phyloP scores from a whole-genome alignment of 2,888 invertebrate species.

The Cryptocephalus moraei region DNA sequence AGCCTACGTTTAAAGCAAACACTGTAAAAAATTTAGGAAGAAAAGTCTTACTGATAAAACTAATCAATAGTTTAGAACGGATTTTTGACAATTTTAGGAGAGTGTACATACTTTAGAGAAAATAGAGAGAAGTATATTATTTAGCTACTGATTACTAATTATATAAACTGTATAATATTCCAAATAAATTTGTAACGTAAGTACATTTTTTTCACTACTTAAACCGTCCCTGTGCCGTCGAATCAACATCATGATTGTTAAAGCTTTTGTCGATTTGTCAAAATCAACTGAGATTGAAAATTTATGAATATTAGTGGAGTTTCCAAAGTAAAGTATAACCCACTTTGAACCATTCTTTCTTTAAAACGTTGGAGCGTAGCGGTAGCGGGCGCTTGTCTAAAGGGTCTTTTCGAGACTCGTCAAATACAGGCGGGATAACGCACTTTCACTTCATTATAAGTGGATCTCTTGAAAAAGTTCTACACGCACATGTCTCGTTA shows the following conservation, averaged over 20 bases:
- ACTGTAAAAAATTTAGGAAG: too few relatives aligned
- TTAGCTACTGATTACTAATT: too few relatives aligned
- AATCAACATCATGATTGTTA: not conserved
- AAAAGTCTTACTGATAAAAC: too few relatives aligned
- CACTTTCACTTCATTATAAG: conserved; percentile 16
- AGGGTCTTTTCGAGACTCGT: conserved; percentile 17
- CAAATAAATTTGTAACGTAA: too few relatives aligned
- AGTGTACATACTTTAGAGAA: too few relatives aligned
- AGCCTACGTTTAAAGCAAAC: too few relatives aligned
- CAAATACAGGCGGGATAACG: conserved; percentile 16
- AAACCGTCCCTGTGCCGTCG: conserved; percentile 2
- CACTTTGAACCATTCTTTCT: conserved; percentile 8
- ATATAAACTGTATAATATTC: too few relatives aligned
- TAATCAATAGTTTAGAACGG: too few relatives aligned
- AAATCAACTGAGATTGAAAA: conserved; percentile 22
- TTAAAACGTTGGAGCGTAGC: conserved; percentile 13
- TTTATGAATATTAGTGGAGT: conserved; percentile 19
- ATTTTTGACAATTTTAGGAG: too few relatives aligned
- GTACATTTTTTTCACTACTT: too few relatives aligned
- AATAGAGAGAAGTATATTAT: too few relatives aligned
- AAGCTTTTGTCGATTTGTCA: conserved; percentile 28
- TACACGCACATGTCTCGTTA: conserved; percentile 18
- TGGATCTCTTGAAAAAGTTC: conserved; percentile 12
- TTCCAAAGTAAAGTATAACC: conserved; percentile 14
- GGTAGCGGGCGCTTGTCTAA: conserved; percentile 14